Evolutionary conservation across 1,140 invertebrate genomes (phyloP).

Genomic region (Drosophila bocqueti): DNA sequence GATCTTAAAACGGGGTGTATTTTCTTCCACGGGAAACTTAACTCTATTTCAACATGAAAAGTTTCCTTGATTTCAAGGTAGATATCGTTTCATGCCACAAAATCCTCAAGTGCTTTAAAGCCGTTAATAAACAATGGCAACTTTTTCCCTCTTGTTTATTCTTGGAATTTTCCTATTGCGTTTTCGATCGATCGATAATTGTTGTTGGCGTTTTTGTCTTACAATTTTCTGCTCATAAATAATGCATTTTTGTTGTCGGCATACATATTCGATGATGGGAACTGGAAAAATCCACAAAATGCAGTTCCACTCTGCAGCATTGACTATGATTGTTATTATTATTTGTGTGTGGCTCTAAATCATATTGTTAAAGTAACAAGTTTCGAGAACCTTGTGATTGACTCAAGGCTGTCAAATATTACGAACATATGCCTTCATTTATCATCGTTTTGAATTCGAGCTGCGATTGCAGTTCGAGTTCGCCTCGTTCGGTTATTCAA

Average conservation of each 20-base stretch:
- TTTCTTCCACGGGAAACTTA: too few species aligned
- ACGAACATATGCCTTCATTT: conserved; percentile 25
- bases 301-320: conserved; percentile 18
- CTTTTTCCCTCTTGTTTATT: not conserved
- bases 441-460: conserved; percentile 31
- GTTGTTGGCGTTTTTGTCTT: conserved; percentile 38
- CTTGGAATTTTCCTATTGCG: conserved; percentile 7
- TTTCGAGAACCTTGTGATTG: conserved; percentile 46
- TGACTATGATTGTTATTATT: conserved; percentile 20
- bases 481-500: conserved; percentile 34
- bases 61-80: not conserved
- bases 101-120: conserved; percentile 7
- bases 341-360: conserved; percentile 2
- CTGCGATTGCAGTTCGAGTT: conserved; percentile 30
- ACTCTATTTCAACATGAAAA: not conserved
- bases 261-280: conserved; percentile 40
- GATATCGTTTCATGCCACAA: not conserved
- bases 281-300: conserved; percentile 27
- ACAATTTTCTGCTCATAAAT: conserved; percentile 46
- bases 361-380: conserved; percentile 25
- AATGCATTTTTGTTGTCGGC: conserved; percentile 42
- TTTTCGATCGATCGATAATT: conserved; percentile 50
- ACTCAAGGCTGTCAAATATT: conserved; percentile 31
- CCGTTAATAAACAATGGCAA: not conserved
- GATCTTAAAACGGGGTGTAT: not conserved